A percentile compares a stretch with the other conserved stretches of the same genome.
Evolutionary conservation across 2,113 vertebrate species (phyloP).

Genomic region (Orthochromis indermauri): DNA sequence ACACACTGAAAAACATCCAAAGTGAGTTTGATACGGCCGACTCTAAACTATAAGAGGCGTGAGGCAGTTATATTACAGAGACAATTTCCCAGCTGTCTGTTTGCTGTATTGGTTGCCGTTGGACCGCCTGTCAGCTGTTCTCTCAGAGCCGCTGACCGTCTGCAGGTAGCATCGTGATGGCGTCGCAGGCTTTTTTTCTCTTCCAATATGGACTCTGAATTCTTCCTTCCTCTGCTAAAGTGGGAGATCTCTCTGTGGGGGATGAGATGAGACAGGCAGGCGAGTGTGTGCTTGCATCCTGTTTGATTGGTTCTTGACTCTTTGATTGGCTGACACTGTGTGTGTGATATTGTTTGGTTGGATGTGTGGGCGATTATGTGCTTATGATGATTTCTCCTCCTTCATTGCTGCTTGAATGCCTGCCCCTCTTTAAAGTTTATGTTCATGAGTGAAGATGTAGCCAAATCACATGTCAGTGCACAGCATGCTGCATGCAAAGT

Average conservation of each 20-base stretch:
- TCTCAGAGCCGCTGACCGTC: not conserved
- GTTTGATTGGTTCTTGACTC: not conserved
- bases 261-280: not conserved
- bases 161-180: not conserved
- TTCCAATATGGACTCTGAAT: not conserved
- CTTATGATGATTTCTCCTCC: not conserved
- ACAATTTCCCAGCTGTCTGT: conserved; percentile 52
- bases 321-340: not conserved
- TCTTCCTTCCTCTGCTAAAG: not conserved
- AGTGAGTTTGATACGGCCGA: conserved; percentile 5
- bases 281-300: not conserved
- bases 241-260: not conserved
- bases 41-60: conserved; percentile 28
- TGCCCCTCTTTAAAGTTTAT: not conserved
- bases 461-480: not conserved
- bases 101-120: not conserved
- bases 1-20: not conserved
- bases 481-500: not conserved
- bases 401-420: not conserved
- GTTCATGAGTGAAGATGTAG: not conserved
- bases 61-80: conserved; percentile 6
- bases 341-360: not conserved
- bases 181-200: not conserved
- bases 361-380: not conserved
- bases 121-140: conserved; percentile 29